Conservation (phyloP, 2,888 invertebrate genomes). For the Baccha elongata region DNA sequence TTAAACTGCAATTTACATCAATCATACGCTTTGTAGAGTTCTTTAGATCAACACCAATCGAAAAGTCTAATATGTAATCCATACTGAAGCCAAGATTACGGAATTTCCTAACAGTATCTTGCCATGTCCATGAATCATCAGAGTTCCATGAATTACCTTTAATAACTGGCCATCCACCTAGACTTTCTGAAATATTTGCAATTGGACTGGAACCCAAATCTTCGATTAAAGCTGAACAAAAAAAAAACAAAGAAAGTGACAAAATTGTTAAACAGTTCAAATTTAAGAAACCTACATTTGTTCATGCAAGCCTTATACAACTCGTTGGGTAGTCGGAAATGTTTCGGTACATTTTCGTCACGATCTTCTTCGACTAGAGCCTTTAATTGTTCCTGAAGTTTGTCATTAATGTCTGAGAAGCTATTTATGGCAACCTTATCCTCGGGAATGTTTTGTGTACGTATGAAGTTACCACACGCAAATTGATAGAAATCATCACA, state of each 20-base stretch:
- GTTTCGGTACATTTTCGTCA: constrained; percentile 79
- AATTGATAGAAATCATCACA: constrained; percentile 91
- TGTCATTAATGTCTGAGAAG: constrained; percentile 82
- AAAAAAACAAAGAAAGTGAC: not conserved
- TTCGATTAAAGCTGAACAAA: constrained; percentile 88
- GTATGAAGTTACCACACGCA: constrained; percentile 88
- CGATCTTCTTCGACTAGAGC: constrained; percentile 81
- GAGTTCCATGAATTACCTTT: constrained; percentile 90
- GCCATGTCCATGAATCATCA: constrained; percentile 88
- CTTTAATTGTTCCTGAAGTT: constrained; percentile 82
- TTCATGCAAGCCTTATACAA: constrained; percentile 83
- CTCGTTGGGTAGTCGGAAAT: constrained; percentile 82
- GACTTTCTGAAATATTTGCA: constrained; percentile 86
- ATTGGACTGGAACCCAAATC: constrained; percentile 89
- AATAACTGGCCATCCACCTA: constrained; percentile 97
- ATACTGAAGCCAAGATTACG: constrained; percentile 91
- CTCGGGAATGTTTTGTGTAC: constrained; percentile 88
- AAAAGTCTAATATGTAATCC: constrained; percentile 95
- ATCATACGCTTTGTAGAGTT: constrained; percentile 93
- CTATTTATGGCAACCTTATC: constrained; percentile 83
- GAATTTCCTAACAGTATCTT: constrained; percentile 91
- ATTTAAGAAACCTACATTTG: constrained; percentile 81
- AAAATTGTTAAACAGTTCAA: no score
- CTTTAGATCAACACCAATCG: constrained; percentile 93
- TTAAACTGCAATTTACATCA: no score